Conservation (phyloP, 2,113 vertebrate species). For the Centropristis striata region DNA sequence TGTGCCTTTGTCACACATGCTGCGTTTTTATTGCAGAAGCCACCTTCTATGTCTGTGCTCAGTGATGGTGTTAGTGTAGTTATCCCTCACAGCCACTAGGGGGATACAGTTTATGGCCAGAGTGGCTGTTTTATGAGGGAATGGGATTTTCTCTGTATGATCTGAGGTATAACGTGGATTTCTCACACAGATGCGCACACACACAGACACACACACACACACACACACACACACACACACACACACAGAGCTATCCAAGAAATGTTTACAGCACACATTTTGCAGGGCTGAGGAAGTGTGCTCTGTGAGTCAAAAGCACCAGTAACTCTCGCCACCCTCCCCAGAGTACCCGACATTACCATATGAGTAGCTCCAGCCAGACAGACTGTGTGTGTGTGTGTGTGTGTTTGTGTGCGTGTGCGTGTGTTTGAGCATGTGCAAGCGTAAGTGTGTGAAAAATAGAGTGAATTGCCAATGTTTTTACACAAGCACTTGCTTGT, state of each 20-base stretch:
- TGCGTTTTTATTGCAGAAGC: constrained; percentile 23
- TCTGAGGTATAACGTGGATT: neutral
- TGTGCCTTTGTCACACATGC: neutral
- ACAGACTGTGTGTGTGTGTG: constrained; percentile 5
- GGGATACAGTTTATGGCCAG: constrained; percentile 56
- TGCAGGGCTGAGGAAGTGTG: constrained; percentile 26
- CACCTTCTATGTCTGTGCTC: neutral
- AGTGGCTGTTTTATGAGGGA: constrained; percentile 11
- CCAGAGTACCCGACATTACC: constrained; percentile 53
- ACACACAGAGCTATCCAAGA: constrained; percentile 8
- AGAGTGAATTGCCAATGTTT: constrained; percentile 35
- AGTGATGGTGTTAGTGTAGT: constrained; percentile 46
- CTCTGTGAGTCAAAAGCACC: constrained; percentile 45
- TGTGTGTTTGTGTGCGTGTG: constrained; percentile 8
- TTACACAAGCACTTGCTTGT: constrained; percentile 12
- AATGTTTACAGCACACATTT: constrained; percentile 31
- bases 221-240: neutral
- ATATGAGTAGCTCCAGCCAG: constrained; percentile 46
- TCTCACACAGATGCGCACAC: constrained; percentile 5
- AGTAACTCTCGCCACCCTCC: constrained; percentile 36
- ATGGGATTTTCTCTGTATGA: neutral
- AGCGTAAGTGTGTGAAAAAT: constrained; percentile 4
- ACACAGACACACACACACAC: no score
- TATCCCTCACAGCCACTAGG: constrained; percentile 69
- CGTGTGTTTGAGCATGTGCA: constrained; percentile 1